Evolutionary conservation across 2,797 vertebrate species (phyloP), one percentile per base, ranked within the genome.

Genomic region (Tarsius wallacei): DNA sequence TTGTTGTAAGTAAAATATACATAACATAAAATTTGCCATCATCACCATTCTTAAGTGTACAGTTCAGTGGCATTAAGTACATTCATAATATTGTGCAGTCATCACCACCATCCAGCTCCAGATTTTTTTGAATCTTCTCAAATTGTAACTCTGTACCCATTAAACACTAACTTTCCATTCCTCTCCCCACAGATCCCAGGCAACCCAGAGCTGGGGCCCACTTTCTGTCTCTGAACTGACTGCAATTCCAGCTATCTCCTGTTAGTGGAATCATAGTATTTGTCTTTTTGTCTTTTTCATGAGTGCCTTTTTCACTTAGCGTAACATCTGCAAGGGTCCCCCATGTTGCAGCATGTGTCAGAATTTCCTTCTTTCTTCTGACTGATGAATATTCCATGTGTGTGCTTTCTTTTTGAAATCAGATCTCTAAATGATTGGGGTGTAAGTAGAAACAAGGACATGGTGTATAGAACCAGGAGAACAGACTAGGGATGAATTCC

Each of bases 121-220:
- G 33, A 42, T 3, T 10, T 16, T 36, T 17, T 51, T 9, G 71
- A 51, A 21, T 59, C 33, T 71, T 64, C 10, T 19, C 36, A 31
- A 4, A 21, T 12, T 16, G 53, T 85, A 80, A 49, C 36, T 24
- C 57, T 5, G 42, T 42, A 0, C 47, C 51, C 17, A 8, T 16
- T 19, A 13, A 49, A n/a, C 12, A 15, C 4, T 5, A 4, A 2
- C 12, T 64, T 7, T 26, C 31, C 7, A 0, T 11, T n/a, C 13
- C 17, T 9, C 19, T 21, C 16, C n/a, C n/a, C 4, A 12, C 57
- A 3, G 8, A 47, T 14, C 12, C 77, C 49, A 11, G 12, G 55
- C 2, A 33, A 4, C 28, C 31, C 2, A 47, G 19, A 0, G 42
- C 42, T 71, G 66, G 66, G 66, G 33, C 16, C 82, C 36, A 2